These are phyloP conservation scores for Eubucco bourcierii DNA, from an alignment of 2,113 vertebrate species.

Conservation along the genomic window DNA sequence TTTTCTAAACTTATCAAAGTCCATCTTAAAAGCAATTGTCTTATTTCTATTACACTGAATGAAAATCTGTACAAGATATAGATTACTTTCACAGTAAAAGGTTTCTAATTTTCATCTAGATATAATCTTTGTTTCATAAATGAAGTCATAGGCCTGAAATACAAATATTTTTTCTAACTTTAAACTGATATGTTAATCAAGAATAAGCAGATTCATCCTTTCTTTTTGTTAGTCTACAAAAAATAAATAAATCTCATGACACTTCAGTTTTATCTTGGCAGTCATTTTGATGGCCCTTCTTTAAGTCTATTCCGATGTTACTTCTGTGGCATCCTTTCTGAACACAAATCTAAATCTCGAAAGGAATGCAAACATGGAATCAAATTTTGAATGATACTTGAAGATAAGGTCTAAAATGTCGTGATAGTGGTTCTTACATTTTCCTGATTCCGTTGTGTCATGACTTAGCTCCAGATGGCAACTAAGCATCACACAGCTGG, in stretches of 20 bases:
- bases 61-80: neutral
- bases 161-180: neutral
- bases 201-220: neutral
- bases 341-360: neutral
- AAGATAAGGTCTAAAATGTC: neutral
- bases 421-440: neutral
- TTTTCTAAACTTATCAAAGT: neutral
- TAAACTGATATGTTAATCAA: neutral
- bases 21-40: neutral
- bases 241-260: neutral
- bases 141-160: neutral
- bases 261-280: neutral
- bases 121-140: neutral
- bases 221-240: neutral
- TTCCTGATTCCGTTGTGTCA: neutral
- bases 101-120: neutral
- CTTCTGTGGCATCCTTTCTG: neutral
- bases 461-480: neutral
- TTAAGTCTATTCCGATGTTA: neutral
- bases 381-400: neutral
- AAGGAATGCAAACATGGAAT: neutral
- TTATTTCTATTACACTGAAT: neutral
- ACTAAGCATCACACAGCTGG: neutral
- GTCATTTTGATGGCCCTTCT: neutral
- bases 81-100: neutral